Percentiles rank a stretch among this genome's conserved stretches.
Evolutionary conservation across 2,113 vertebrate genomes (phyloP).

Genomic region (Xenopus laevis): DNA sequence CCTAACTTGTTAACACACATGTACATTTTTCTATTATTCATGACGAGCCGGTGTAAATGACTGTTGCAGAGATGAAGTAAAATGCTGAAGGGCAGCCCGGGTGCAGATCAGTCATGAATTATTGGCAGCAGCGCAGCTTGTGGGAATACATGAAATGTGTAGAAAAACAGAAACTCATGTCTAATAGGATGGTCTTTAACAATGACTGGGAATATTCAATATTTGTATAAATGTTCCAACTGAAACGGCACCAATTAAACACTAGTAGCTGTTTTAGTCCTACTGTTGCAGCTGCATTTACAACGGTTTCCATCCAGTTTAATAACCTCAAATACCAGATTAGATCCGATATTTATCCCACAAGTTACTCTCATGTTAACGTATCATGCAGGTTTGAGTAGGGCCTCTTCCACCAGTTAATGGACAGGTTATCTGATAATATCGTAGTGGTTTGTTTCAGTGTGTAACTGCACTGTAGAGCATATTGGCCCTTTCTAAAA

Average conservation of each 20-base stretch:
- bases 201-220: slow-evolving; percentile 55
- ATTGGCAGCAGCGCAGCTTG: slow-evolving; percentile 82
- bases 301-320: no score
- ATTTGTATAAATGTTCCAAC: slow-evolving; percentile 52
- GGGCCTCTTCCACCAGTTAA: no score
- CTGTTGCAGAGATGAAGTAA: slow-evolving; percentile 84
- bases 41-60: slow-evolving; percentile 74
- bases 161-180: slow-evolving; percentile 70
- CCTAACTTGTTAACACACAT: slow-evolving; percentile 89
- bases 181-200: slow-evolving; percentile 64
- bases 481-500: no score
- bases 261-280: not conserved
- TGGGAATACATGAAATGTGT: slow-evolving; percentile 73
- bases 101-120: slow-evolving; percentile 91
- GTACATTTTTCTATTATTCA: slow-evolving; percentile 83
- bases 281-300: no score
- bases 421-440: no score
- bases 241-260: not conserved
- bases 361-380: no score
- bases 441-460: no score
- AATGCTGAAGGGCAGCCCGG: slow-evolving; percentile 86
- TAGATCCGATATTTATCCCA: no score
- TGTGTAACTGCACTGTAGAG: no score
- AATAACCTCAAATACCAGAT: no score
- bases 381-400: no score